A percentile compares a stretch with the other conserved stretches of the same genome.
Evolutionary conservation across 1,140 invertebrate genomes (phyloP).

Genomic region (Lethocerus indicus): DNA sequence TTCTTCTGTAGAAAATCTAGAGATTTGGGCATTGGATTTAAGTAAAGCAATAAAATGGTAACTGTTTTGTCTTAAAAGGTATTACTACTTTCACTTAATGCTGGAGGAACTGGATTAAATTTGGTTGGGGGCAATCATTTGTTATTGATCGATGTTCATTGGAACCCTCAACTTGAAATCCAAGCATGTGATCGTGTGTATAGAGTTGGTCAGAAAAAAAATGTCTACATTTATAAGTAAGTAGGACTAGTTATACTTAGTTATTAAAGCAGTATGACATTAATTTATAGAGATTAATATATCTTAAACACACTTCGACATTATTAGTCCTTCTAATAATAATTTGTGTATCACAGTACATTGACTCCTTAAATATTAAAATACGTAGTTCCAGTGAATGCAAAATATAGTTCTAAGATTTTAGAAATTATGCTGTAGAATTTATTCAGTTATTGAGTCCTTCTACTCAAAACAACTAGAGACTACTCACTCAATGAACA

Average conservation of each 20-base stretch:
- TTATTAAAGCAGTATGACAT: conserved; percentile 6
- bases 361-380: neutral
- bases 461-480: neutral
- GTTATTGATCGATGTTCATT: conserved; percentile 77
- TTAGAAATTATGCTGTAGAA: neutral
- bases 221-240: conserved; percentile 71
- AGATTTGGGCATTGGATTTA: no score
- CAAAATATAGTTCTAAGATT: neutral
- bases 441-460: neutral
- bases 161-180: conserved; percentile 86
- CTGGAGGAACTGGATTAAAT: conserved; percentile 84
- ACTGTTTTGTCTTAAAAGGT: conserved; percentile 10
- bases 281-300: conserved; percentile 11
- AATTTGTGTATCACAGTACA: neutral
- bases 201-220: conserved; percentile 67
- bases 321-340: neutral
- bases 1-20: no score
- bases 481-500: neutral
- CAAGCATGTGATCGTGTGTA: conserved; percentile 88
- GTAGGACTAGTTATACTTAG: conserved; percentile 11
- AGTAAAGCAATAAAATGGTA: no score
- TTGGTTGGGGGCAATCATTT: conserved; percentile 80
- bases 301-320: neutral
- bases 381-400: neutral
- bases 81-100: conserved; percentile 66